These are phyloP conservation scores for Condylostylus longicornis DNA, from an alignment of 1,140 invertebrate species.

Conservation along the genomic window DNA sequence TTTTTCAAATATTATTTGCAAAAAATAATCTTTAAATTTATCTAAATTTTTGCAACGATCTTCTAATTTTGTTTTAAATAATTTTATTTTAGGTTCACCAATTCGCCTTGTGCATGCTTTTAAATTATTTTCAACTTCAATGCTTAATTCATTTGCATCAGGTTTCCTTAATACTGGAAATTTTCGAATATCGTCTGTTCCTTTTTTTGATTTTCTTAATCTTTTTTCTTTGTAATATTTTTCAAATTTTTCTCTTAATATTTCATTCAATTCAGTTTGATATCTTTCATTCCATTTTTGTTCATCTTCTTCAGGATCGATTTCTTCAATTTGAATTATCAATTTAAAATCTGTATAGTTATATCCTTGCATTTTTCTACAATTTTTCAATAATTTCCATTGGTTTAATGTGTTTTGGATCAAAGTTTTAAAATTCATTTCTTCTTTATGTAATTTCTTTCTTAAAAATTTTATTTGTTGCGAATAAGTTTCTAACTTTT, in stretches of 20 bases:
- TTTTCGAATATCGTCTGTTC: constrained; percentile 5
- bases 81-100: constrained; percentile 34
- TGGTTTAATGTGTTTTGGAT: constrained; percentile 22
- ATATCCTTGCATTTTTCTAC: constrained; percentile 23
- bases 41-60: constrained; percentile 11
- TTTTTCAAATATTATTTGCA: constrained; percentile 21
- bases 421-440: constrained; percentile 18
- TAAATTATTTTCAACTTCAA: constrained; percentile 22
- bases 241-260: constrained; percentile 26
- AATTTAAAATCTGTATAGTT: constrained; percentile 29
- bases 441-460: constrained; percentile 25
- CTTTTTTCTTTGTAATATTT: constrained; percentile 21
- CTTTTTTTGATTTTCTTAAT: constrained; percentile 14
- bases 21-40: constrained; percentile 22
- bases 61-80: constrained; percentile 27
- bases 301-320: constrained; percentile 9
- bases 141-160: constrained; percentile 20
- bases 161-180: constrained; percentile 20
- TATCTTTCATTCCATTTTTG: constrained; percentile 18
- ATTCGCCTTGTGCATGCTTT: constrained; percentile 32
- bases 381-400: constrained; percentile 31
- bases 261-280: constrained; percentile 28
- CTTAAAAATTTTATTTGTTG: constrained; percentile 23
- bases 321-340: constrained; percentile 21
- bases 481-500: constrained; percentile 10